Evolutionary conservation across 2,113 vertebrate genomes (phyloP), one percentile per base, ranked within the genome.

Genomic region (Naja naja): DNA sequence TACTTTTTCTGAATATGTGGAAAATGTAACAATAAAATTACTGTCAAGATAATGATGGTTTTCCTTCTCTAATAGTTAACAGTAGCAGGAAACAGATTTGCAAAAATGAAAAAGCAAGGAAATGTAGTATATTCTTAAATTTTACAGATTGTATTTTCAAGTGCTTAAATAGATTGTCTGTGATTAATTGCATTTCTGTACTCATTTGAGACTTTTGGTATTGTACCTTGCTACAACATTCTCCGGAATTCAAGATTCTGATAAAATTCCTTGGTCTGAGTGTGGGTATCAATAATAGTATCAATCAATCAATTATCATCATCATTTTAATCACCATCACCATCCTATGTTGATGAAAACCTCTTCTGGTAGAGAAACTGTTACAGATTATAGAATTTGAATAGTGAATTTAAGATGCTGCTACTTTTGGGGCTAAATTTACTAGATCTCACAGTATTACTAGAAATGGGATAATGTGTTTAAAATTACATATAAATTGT

Each of bases 71-170:
- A 14, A 87, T 53, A 47, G 22, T 64, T 60, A 54, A 43, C 45
- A 23, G n/a, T 90, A 53, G 49, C 23, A 74, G 91, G 87, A 81
- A 92, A 94, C 14, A 87, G 64, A 55, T 49, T 52, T 22, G 6
- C 85, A 56, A 91, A 64, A 56, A 81, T 81, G 74, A 88, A 88
- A 88, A 92, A 74, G 34, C 43, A 60, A 92, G 43, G 10, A 92
- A 92, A 60, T 74, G 22, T 58, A 58, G 25, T 54, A 88, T 74
- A 14, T 86, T 89, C 18, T 6, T 47, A 0, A 87, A 39, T 20
- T 58, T 69, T 69, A 88, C 34, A 47, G 23, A 23, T 56, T 91
- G 49, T 74, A 47, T 45, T 52, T 85, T 89, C 47, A 93, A 74
- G 39, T 49, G 52, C 58, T 49, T 45, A 81, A 91, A 45, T 43